Percentiles rank a stretch among this genome's conserved stretches.
Conservation (phyloP, 2,797 vertebrate genomes). For the Notolepis coatsorum region DNA sequence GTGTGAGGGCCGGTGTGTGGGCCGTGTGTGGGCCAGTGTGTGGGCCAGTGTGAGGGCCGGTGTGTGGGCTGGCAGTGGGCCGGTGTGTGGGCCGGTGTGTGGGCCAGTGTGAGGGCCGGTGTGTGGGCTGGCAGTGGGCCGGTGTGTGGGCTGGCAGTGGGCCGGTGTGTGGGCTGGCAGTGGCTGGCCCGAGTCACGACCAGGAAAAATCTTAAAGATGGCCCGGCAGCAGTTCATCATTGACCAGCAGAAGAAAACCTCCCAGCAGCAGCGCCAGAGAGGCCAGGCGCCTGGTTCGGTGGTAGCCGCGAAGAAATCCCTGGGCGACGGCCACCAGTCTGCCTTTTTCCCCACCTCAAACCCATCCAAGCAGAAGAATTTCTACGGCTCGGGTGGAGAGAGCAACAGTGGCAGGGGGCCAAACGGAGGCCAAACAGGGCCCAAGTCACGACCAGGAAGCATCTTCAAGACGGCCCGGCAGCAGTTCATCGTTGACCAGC, state of each 20-base stretch:
- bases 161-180: too few relatives aligned
- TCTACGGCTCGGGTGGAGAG: slow-evolving; percentile 72
- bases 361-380: slow-evolving; percentile 82
- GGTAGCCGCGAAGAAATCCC: slow-evolving; percentile 87
- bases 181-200: slow-evolving; percentile 44
- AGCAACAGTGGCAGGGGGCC: slow-evolving; percentile 58
- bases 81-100: too few relatives aligned
- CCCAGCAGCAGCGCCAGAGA: slow-evolving; percentile 78
- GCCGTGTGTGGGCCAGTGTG: too few relatives aligned
- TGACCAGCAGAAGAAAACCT: slow-evolving; percentile 90
- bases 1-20: too few relatives aligned
- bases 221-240: slow-evolving; percentile 90
- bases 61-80: too few relatives aligned
- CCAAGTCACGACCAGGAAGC: slow-evolving; percentile 48
- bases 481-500: slow-evolving; percentile 89
- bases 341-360: slow-evolving; percentile 68
- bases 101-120: too few relatives aligned
- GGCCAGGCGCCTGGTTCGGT: slow-evolving; percentile 52
- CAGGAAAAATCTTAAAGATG: slow-evolving; percentile 83
- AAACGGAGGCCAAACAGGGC: slow-evolving; percentile 43
- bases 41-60: too few relatives aligned
- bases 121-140: too few relatives aligned
- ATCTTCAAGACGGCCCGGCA: slow-evolving; percentile 92
- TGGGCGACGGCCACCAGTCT: slow-evolving; percentile 82
- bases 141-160: too few relatives aligned